phyloP scores from a whole-genome alignment of 37 sponge, comb jelly and placozoan genomes.

The Agelas oroides region DNA sequence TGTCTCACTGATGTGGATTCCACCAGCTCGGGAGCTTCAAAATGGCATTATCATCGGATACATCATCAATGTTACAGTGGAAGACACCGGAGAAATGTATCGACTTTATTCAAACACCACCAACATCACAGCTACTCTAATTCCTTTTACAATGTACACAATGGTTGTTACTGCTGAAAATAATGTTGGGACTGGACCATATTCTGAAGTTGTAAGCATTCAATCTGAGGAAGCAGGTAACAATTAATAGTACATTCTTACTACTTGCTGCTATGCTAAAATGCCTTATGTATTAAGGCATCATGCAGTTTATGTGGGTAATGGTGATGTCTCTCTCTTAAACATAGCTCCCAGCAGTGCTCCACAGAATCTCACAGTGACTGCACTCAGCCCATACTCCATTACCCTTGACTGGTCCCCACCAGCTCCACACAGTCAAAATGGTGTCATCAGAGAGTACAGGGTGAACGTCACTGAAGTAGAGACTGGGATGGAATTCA shows the following conservation, averaged over 20 bases:
- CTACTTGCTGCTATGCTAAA: no score
- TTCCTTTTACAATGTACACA: constrained; percentile 35
- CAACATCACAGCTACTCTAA: background rate
- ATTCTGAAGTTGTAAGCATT: background rate
- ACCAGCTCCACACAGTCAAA: background rate
- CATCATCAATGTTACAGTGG: background rate
- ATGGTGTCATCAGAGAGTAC: constrained; percentile 54
- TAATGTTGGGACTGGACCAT: constrained; percentile 33
- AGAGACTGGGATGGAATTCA: constrained; percentile 12
- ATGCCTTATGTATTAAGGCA: no score
- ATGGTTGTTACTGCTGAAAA: constrained; percentile 33
- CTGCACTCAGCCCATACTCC: background rate
- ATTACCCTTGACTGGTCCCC: constrained; percentile 16
- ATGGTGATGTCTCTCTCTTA: no score
- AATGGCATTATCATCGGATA: constrained; percentile 10
- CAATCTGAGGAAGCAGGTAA: constrained; percentile 13
- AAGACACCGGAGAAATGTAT: background rate
- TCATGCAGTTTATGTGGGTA: no score
- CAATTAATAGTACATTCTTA: no score
- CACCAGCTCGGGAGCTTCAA: background rate
- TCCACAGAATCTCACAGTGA: constrained; percentile 19
- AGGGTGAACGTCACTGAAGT: constrained; percentile 31
- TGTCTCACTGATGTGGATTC: background rate
- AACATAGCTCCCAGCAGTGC: constrained; percentile 21
- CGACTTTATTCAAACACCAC: background rate